Evolutionary conservation across 1,140 invertebrate genomes (phyloP).

Genomic region (Daktulosphaira vitifoliae): DNA sequence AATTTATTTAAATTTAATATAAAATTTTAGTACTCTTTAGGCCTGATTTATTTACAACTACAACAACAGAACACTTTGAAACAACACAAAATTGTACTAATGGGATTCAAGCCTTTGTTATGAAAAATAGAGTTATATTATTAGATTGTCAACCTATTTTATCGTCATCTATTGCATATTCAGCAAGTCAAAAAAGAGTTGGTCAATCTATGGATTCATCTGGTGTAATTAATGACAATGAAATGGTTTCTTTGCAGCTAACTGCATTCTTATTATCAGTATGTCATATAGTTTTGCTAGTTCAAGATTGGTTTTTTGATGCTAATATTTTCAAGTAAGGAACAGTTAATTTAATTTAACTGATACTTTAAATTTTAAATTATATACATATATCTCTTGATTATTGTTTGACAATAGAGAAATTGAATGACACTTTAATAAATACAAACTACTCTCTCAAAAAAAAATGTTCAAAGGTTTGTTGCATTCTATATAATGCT

Average conservation of each 20-base stretch:
- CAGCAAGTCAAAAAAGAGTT: conserved; percentile 5
- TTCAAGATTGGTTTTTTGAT: conserved; percentile 80
- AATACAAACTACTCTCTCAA: background rate
- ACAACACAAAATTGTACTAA: conserved; percentile 50
- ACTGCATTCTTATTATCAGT: conserved; percentile 75
- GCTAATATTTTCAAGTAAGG: conserved; percentile 59
- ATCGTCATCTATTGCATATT: conserved; percentile 47
- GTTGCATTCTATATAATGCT: too few relatives aligned
- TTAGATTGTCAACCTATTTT: conserved; percentile 56
- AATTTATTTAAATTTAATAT: too few relatives aligned
- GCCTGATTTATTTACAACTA: conserved; percentile 12
- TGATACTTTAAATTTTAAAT: background rate
- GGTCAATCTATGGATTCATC: conserved; percentile 40
- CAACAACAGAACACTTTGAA: conserved; percentile 43
- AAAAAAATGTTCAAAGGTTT: too few relatives aligned
- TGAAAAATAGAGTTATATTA: conserved; percentile 53
- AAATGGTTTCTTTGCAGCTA: conserved; percentile 68
- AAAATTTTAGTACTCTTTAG: background rate
- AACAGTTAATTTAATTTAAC: too few relatives aligned
- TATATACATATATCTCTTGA: background rate
- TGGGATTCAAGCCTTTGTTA: conserved; percentile 57
- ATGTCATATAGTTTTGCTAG: conserved; percentile 78
- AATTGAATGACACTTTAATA: background rate
- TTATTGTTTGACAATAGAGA: background rate
- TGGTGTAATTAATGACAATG: conserved; percentile 38